A percentile compares a stretch with the other conserved stretches of the same genome.
These are phyloP conservation scores for Phylloscopus whistleri DNA, from an alignment of 2,113 vertebrate species.

Conservation along the genomic window DNA sequence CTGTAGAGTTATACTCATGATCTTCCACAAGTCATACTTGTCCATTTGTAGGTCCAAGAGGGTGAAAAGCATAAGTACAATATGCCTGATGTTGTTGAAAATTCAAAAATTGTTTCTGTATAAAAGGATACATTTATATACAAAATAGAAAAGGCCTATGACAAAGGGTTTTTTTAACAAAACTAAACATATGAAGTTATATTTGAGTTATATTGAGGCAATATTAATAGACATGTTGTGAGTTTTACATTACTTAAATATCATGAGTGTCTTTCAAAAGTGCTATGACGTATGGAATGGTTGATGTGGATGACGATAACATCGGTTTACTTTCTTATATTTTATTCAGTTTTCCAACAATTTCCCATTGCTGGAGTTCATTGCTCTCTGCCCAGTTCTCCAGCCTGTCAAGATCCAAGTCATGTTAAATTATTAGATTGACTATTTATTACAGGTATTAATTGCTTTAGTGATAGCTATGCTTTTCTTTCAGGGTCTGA, in stretches of 20 bases:
- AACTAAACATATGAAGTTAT: not conserved
- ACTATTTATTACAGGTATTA: not conserved
- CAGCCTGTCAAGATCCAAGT: not conserved
- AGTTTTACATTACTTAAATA: slow-evolving; percentile 9
- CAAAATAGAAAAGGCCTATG: not conserved
- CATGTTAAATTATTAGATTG: not conserved
- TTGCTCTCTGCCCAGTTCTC: not conserved
- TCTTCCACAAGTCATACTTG: not conserved
- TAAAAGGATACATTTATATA: not conserved
- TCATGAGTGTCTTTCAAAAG: not conserved
- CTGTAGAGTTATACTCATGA: not conserved
- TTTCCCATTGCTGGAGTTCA: not conserved
- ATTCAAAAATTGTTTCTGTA: not conserved
- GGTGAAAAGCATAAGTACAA: not conserved
- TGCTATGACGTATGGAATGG: not conserved
- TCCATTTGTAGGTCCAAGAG: not conserved
- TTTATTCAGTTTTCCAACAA: not conserved
- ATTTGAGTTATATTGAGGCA: not conserved
- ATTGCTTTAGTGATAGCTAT: not conserved
- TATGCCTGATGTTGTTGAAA: not conserved
- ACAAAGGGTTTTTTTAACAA: not conserved
- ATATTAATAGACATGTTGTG: not conserved
- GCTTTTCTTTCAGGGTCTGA: not conserved
- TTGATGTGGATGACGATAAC: not conserved
- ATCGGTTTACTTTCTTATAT: not conserved